Evolutionary conservation across 1,140 invertebrate genomes (phyloP).

Genomic region (Ooceraea biroi): DNA sequence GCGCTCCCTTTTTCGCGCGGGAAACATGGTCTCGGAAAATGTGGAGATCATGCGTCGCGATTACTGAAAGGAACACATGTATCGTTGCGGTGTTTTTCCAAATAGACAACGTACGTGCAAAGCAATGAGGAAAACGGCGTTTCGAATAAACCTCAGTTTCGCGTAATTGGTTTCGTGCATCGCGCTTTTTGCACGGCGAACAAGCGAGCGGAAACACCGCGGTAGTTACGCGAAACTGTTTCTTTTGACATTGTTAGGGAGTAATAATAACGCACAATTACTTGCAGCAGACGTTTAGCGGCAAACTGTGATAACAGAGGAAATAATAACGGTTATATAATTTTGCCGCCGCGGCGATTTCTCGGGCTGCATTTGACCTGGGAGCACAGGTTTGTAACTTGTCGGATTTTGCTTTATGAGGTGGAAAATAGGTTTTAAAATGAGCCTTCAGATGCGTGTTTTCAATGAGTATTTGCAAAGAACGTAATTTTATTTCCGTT

Average conservation of each 20-base stretch:
- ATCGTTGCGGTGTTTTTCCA: background rate
- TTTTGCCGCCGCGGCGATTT: conserved; percentile 62
- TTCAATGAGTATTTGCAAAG: conserved; percentile 67
- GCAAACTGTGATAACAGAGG: conserved; percentile 44
- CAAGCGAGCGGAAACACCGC: conserved; percentile 29
- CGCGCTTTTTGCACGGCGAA: conserved; percentile 16
- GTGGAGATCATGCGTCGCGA: background rate
- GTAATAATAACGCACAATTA: conserved; percentile 52
- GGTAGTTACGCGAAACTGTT: conserved; percentile 40
- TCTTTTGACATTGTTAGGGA: conserved; percentile 42
- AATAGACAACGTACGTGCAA: background rate
- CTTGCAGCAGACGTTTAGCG: conserved; percentile 43
- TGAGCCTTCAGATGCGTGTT: conserved; percentile 67
- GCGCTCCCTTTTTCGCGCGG: background rate
- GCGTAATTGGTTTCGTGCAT: conserved; percentile 41
- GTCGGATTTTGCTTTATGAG: conserved; percentile 68
- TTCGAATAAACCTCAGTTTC: conserved; percentile 21
- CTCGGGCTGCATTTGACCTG: conserved; percentile 53
- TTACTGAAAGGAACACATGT: background rate
- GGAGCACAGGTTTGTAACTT: conserved; percentile 54
- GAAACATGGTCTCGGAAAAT: too few species aligned
- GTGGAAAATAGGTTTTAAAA: conserved; percentile 72
- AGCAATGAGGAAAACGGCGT: background rate
- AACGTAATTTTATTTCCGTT: conserved; percentile 38
- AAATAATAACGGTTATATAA: conserved; percentile 64